Evolutionary conservation across 2,113 vertebrate genomes (phyloP).

Genomic region (Sialia sialis): DNA sequence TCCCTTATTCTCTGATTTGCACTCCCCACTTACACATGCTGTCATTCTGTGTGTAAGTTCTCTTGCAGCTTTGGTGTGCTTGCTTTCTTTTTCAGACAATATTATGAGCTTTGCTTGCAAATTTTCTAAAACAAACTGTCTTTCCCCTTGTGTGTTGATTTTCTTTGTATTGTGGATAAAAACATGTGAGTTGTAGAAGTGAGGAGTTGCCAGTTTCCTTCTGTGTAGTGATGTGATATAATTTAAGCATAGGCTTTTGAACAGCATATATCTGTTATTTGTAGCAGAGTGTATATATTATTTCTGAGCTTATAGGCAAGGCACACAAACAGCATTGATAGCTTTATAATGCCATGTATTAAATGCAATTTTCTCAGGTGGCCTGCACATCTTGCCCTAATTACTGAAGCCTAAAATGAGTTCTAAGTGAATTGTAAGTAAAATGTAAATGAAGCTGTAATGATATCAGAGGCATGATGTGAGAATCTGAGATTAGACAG

Average conservation of each 20-base stretch:
- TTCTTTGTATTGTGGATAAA: not conserved
- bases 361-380: not conserved
- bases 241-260: not conserved
- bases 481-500: not conserved
- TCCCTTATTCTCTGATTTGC: not conserved
- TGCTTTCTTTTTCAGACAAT: not conserved
- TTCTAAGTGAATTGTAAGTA: not conserved
- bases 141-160: not conserved
- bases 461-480: not conserved
- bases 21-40: not conserved
- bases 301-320: not conserved
- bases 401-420: not conserved
- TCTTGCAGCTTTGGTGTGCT: not conserved
- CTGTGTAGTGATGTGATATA: not conserved
- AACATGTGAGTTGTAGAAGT: not conserved
- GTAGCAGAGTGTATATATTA: not conserved
- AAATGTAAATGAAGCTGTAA: not conserved
- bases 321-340: not conserved
- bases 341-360: not conserved
- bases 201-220: not conserved
- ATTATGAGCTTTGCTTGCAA: not conserved
- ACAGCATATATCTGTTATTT: not conserved
- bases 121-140: not conserved
- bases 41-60: not conserved
- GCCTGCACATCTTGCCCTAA: not conserved